Percentiles rank a stretch among this genome's conserved stretches.
These are phyloP conservation scores for Heliothis virescens DNA, from an alignment of 1,140 invertebrate genomes.

Conservation along the genomic window DNA sequence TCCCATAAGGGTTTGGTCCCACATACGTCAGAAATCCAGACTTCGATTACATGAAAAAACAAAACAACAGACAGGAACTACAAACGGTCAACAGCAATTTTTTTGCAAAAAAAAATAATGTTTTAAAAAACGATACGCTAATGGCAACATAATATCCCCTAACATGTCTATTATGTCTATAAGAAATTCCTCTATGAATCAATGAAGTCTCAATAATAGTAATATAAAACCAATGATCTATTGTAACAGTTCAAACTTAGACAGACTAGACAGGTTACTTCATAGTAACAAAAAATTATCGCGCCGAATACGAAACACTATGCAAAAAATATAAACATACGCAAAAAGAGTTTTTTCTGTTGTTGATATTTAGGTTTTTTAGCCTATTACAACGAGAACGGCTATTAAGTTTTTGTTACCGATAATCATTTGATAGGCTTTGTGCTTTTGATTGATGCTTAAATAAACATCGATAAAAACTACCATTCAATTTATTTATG, in stretches of 20 bases:
- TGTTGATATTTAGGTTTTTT: constrained; percentile 26
- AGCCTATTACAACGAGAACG: not conserved
- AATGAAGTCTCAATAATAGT: not conserved
- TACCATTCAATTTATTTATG: not conserved
- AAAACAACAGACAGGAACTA: too few species aligned
- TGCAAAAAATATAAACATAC: constrained; percentile 35
- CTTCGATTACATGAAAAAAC: too few species aligned
- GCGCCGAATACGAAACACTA: not conserved
- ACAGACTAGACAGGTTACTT: not conserved
- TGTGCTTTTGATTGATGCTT: constrained; percentile 18
- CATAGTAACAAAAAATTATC: constrained; percentile 11
- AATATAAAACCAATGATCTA: not conserved
- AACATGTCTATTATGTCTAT: too few species aligned
- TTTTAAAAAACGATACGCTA: too few species aligned
- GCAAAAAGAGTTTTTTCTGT: constrained; percentile 20
- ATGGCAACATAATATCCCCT: too few species aligned
- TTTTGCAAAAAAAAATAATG: too few species aligned
- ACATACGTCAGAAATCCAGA: too few species aligned
- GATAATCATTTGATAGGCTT: constrained; percentile 21
- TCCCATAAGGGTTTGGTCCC: too few species aligned
- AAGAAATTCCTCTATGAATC: too few species aligned
- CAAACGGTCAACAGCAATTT: too few species aligned
- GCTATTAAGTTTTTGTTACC: constrained; percentile 21
- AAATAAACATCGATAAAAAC: not conserved
- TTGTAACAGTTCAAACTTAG: constrained; percentile 15